Percentiles rank a stretch among this genome's conserved stretches.
Conservation (phyloP, 2,888 invertebrate genomes). For the Acronicta aceris region DNA sequence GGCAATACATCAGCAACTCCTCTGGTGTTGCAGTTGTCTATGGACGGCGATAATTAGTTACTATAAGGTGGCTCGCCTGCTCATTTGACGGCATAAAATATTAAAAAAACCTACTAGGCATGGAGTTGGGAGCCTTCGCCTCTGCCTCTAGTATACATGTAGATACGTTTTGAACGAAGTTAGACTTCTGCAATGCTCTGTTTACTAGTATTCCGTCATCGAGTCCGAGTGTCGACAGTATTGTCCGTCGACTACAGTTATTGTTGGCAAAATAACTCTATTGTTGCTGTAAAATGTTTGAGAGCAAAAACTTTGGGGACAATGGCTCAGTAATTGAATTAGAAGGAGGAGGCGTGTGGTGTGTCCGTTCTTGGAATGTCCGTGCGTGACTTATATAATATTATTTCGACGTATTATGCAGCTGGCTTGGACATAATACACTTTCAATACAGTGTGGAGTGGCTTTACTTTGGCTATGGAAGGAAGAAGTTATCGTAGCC, state of each 20-base stretch:
- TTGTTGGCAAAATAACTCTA: constrained; percentile 86
- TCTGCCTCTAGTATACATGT: no score
- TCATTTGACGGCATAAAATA: no score
- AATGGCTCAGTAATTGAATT: constrained; percentile 85
- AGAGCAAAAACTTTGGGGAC: constrained; percentile 77
- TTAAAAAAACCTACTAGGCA: no score
- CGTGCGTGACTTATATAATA: constrained; percentile 44
- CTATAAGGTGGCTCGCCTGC: no score
- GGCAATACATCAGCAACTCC: no score
- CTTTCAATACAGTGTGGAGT: background rate
- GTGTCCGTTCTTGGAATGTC: constrained; percentile 65
- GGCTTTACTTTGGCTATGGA: background rate
- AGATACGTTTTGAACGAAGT: constrained; percentile 8
- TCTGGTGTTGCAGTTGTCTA: no score
- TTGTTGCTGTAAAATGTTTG: constrained; percentile 75
- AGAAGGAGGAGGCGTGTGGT: constrained; percentile 65
- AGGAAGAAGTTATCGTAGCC: background rate
- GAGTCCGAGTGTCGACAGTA: constrained; percentile 61
- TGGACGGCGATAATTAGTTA: no score
- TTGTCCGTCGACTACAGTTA: constrained; percentile 77
- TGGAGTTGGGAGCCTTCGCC: no score
- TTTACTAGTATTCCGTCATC: constrained; percentile 47
- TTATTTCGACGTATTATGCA: constrained; percentile 27
- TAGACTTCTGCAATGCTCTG: constrained; percentile 29
- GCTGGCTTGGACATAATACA: constrained; percentile 17